A percentile compares a stretch with the other conserved stretches of the same genome.
Conservation (phyloP, 2,113 vertebrate genomes). For the Fukomys damarensis region DNA sequence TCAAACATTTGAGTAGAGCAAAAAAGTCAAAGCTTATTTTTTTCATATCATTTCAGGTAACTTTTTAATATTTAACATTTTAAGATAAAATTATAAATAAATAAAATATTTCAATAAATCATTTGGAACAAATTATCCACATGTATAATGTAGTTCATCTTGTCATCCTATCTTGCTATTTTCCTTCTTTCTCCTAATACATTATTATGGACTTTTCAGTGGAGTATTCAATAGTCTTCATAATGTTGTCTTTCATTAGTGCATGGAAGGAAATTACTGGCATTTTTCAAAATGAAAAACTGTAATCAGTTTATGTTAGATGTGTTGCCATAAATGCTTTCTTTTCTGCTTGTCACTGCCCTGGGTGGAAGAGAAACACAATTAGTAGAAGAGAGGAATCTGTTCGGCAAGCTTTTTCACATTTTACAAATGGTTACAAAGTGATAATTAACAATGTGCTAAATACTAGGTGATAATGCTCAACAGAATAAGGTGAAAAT, state of each 20-base stretch:
- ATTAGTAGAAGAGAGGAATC: slow-evolving; percentile 57
- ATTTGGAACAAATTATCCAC: background rate
- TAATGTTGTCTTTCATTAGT: slow-evolving; percentile 25
- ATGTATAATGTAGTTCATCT: background rate
- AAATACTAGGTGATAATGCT: slow-evolving; percentile 80
- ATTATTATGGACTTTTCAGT: slow-evolving; percentile 29
- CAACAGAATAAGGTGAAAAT: slow-evolving; percentile 81
- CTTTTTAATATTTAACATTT: background rate
- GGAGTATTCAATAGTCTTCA: background rate
- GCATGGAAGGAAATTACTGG: background rate
- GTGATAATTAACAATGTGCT: slow-evolving; percentile 82
- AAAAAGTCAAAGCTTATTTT: background rate
- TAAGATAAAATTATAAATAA: background rate
- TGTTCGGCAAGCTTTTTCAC: slow-evolving; percentile 68
- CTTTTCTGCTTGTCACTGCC: slow-evolving; percentile 48
- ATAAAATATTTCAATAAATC: background rate
- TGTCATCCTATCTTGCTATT: background rate
- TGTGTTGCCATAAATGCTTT: background rate
- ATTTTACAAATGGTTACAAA: slow-evolving; percentile 82
- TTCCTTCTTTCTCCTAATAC: background rate
- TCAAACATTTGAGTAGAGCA: background rate
- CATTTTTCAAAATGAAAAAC: background rate
- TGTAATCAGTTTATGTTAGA: slow-evolving; percentile 55
- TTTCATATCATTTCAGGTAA: background rate
- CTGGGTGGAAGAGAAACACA: slow-evolving; percentile 45